Conservation (phyloP, 2,113 vertebrate species). For the Malurus alboscapulatus region DNA sequence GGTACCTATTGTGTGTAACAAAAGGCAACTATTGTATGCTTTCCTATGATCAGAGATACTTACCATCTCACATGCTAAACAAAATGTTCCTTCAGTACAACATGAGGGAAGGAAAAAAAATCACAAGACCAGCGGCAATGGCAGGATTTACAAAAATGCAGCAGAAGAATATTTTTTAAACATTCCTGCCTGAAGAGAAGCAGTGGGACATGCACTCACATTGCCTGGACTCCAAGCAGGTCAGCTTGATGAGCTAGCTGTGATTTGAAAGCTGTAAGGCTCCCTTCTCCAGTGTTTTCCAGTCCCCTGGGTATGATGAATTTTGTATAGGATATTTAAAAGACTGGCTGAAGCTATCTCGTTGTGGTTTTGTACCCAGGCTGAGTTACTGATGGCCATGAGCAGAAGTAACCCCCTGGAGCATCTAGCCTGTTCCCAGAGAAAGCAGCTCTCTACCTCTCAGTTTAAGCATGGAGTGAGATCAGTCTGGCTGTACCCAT, state of each 20-base stretch:
- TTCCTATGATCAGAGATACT: conserved; percentile 28
- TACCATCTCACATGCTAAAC: conserved; percentile 7
- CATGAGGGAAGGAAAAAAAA: background rate
- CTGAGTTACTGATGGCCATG: background rate
- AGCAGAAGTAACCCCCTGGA: background rate
- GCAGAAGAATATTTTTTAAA: background rate
- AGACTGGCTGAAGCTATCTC: background rate
- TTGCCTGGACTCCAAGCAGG: background rate
- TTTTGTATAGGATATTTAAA: conserved; percentile 1
- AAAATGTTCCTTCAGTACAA: conserved; percentile 38
- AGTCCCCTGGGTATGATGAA: background rate
- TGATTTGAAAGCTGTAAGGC: background rate
- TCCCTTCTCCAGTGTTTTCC: background rate
- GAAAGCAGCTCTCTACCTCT: background rate
- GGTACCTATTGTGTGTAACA: conserved; percentile 37
- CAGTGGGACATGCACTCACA: background rate
- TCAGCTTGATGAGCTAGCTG: background rate
- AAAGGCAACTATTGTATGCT: conserved; percentile 47
- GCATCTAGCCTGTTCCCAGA: background rate
- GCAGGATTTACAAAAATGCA: background rate
- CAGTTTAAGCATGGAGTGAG: background rate
- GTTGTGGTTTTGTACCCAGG: background rate
- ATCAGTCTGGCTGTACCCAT: background rate
- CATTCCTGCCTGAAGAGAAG: background rate
- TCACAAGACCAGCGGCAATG: fast-evolving